Base-by-base conservation (phyloP, 1,140 invertebrate species). In the Penaeus vannamei region DNA sequence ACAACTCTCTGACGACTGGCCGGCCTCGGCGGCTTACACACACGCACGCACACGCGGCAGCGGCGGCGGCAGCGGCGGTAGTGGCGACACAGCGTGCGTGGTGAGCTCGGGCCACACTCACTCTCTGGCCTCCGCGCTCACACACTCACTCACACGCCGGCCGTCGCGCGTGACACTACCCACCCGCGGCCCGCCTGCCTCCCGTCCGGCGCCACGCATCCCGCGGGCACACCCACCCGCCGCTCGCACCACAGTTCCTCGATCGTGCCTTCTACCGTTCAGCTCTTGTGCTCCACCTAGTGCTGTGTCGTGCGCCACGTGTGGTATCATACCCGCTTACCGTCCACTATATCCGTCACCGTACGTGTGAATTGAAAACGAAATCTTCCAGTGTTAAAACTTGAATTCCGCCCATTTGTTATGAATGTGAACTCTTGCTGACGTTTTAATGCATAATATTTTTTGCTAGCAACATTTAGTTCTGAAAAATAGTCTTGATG, bases 101-200 rank as follows among this genome's bases (percentile, higher is more conserved):
- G 87, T 77, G 80, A 59, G 59, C 36, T 29, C 81, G 46, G 81
- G 81, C 53, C 81, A 77, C 87, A 84, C 62, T 60, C 64, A 60
- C 64, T 69, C 64, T 23, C 85, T 84, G 87, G 87, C 82, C 46
- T 46, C 87, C 42, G 87, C 81, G 87, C 81, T 84, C 81, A 72
- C 87, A 84, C 81, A 85, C 82, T 89, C 87, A 89, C 87, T 89
- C 87, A 84, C 87, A 89, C 87, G 87, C 82, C 36, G 82, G 72
- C 81, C 83, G 87, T 69, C 82, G 87, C 83, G 87, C 87, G 87
- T 85, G 87, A 84, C 83, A 89, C 87, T 84, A 84, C 82, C 72
- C 69, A 53, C 82, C 82, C 62, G 29, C 69, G 69, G 81, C 64
- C 82, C 61, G 42, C 81, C 81, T 88, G 53, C 53, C 53, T 53